These are phyloP conservation scores for Patagioenas fasciata DNA, from an alignment of 2,113 vertebrate genomes.

Conservation along the genomic window DNA sequence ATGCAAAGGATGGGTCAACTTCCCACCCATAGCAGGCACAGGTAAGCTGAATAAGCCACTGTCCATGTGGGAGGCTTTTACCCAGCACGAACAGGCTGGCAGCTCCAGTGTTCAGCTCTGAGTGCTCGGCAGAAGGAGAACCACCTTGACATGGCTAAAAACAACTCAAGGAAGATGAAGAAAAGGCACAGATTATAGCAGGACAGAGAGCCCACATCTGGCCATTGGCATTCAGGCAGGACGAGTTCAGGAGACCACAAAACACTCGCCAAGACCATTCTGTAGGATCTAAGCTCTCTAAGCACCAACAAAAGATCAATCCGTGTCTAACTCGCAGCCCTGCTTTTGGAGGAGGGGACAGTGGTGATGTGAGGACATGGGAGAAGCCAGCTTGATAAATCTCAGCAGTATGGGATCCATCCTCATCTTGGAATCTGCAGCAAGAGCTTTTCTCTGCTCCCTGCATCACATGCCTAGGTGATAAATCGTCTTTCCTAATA, in stretches of 20 bases:
- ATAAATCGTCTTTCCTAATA: constrained; percentile 13
- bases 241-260: not conserved
- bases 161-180: not conserved
- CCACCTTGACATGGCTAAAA: not conserved
- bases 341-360: not conserved
- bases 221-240: not conserved
- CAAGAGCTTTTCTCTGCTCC: not conserved
- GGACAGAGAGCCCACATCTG: not conserved
- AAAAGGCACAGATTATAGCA: not conserved
- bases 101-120: not conserved
- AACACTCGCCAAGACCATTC: not conserved
- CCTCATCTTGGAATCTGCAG: not conserved
- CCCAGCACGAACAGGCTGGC: not conserved
- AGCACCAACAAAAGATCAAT: not conserved
- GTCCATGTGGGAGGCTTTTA: not conserved
- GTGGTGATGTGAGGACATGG: not conserved
- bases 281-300: not conserved
- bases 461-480: not conserved
- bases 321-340: not conserved
- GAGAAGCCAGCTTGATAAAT: constrained; percentile 8
- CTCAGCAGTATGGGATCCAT: not conserved
- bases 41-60: not conserved
- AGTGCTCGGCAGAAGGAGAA: not conserved
- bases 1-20: not conserved
- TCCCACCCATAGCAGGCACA: not conserved